Evolutionary conservation across 2,797 vertebrate species (phyloP).

Genomic region (Netta rufina): DNA sequence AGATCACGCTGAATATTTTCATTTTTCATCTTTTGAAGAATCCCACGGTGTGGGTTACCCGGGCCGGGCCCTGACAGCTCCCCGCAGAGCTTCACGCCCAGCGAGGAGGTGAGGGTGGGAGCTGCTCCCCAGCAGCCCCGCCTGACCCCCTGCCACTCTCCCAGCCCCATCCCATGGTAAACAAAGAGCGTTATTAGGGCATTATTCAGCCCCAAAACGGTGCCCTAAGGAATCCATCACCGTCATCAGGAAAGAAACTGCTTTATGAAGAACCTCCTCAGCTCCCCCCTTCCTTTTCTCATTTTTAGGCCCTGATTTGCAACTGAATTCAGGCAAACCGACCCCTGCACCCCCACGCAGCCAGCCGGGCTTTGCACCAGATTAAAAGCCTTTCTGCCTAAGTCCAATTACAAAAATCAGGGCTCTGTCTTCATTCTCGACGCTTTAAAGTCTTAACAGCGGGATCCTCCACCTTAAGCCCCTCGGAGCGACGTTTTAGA

Average conservation of each 20-base stretch:
- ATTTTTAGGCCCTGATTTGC: neutral
- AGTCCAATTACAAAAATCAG: neutral
- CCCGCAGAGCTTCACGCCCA: neutral
- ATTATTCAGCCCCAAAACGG: too few relatives aligned
- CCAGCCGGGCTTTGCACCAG: neutral
- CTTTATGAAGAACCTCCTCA: neutral
- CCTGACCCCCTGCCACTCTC: constrained; percentile 1
- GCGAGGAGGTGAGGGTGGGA: neutral
- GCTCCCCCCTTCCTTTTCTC: neutral
- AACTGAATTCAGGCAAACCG: neutral
- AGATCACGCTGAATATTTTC: neutral
- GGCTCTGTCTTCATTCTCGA: neutral
- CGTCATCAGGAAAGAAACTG: neutral
- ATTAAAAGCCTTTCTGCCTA: neutral
- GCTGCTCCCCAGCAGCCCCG: neutral
- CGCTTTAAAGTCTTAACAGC: neutral
- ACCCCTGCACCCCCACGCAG: neutral
- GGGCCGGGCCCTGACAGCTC: neutral
- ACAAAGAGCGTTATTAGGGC: constrained; percentile 9
- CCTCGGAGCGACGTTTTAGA: neutral
- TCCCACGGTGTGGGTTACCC: neutral
- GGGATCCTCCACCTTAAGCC: neutral
- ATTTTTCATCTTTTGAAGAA: neutral
- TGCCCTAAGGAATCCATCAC: neutral
- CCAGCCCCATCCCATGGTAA: neutral